These are phyloP conservation scores for Andrena hattorfiana DNA, from an alignment of 2,888 invertebrate species.

Conservation along the genomic window DNA sequence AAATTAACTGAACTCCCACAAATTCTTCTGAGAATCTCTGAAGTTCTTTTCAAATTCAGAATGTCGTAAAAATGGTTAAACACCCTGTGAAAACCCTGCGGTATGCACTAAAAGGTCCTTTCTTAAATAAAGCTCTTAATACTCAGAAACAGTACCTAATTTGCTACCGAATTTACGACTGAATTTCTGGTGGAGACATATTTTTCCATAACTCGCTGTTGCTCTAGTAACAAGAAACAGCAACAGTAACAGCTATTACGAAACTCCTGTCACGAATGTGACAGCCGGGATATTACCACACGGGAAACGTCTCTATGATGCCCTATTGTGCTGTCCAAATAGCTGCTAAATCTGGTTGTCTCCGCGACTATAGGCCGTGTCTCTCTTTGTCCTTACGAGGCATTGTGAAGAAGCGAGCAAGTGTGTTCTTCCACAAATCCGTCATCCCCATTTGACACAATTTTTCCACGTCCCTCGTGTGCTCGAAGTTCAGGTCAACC, in stretches of 20 bases:
- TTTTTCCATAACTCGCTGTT: conserved; percentile 1
- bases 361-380: conserved; percentile 20
- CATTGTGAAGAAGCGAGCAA: conserved; percentile 1
- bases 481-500: no score
- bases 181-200: neutral
- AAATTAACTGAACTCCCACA: no score
- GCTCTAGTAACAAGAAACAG: conserved; percentile 11
- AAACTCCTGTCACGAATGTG: conserved; percentile 33
- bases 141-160: neutral
- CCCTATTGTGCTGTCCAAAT: conserved; percentile 43
- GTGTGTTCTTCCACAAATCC: neutral
- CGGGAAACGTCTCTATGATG: conserved; percentile 39
- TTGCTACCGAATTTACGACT: neutral
- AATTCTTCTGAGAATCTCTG: no score
- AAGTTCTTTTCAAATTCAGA: no score
- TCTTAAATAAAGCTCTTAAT: no score
- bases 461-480: neutral
- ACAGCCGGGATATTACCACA: conserved; percentile 39
- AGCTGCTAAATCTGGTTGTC: conserved; percentile 41
- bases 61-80: no score
- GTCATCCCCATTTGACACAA: neutral
- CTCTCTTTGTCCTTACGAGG: conserved; percentile 9
- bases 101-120: no score
- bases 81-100: no score
- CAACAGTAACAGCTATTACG: conserved; percentile 32